Conservation (phyloP, 2,888 invertebrate species). For the Cosmopolites sordidus region DNA sequence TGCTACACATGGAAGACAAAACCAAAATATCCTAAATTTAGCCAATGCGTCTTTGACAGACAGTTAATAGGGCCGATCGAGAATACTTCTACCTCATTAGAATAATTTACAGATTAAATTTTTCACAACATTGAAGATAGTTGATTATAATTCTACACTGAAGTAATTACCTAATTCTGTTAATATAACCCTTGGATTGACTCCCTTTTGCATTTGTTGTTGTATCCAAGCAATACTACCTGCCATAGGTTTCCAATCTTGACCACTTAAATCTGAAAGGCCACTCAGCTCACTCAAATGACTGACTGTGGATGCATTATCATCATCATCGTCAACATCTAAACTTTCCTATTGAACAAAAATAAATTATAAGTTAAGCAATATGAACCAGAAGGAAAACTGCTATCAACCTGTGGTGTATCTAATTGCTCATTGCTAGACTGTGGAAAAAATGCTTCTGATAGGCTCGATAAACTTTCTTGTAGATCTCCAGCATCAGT, state of each 20-base stretch:
- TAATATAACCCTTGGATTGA: conserved; percentile 20
- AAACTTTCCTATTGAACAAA: conserved; percentile 12
- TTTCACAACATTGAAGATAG: no score
- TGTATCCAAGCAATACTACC: conserved; percentile 56
- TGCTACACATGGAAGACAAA: no score
- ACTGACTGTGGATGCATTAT: conserved; percentile 52
- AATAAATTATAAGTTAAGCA: no score
- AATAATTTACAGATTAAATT: no score
- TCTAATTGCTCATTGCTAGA: conserved; percentile 33
- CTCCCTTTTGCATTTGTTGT: conserved; percentile 64
- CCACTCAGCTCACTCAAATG: conserved; percentile 58
- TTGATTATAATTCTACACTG: no score
- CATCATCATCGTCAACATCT: conserved; percentile 32
- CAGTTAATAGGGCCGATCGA: no score
- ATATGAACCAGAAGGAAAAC: background rate
- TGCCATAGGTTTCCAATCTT: conserved; percentile 65
- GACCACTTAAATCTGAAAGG: conserved; percentile 62
- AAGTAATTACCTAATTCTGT: conserved; percentile 19
- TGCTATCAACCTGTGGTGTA: conserved; percentile 32
- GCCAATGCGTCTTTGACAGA: no score
- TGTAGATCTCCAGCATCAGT: conserved; percentile 33
- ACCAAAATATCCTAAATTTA: no score
- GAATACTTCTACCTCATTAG: no score
- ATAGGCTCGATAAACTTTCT: conserved; percentile 32
- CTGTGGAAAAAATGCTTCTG: conserved; percentile 32